phyloP scores from a whole-genome alignment of 1,140 invertebrate species.

The Goniozus legneri region DNA sequence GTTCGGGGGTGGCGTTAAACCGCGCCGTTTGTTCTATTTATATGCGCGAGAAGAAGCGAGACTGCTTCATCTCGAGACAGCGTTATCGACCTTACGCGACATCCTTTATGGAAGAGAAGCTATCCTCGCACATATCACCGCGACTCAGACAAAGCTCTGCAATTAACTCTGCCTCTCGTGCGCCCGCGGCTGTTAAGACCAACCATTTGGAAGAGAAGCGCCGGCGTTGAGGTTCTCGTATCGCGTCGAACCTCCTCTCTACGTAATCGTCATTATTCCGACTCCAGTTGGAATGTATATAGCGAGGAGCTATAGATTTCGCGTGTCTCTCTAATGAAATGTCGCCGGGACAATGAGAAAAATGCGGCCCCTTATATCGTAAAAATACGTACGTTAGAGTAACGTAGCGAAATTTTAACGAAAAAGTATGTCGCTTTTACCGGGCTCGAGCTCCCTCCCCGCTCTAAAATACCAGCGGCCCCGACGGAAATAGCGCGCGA shows the following conservation, averaged over 20 bases:
- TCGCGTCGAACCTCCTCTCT: slow-evolving; percentile 30
- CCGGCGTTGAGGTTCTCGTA: slow-evolving; percentile 26
- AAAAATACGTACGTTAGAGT: too few relatives aligned
- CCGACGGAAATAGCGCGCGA: slow-evolving; percentile 17
- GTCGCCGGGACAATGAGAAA: too few relatives aligned
- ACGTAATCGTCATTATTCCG: slow-evolving; percentile 39
- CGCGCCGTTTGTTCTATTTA: slow-evolving; percentile 22
- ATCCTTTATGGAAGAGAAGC: slow-evolving; percentile 20
- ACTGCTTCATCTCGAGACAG: slow-evolving; percentile 28
- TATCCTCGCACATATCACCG: slow-evolving; percentile 33
- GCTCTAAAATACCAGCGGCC: not conserved
- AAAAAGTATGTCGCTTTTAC: not conserved
- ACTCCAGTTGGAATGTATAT: too few relatives aligned
- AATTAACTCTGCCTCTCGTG: slow-evolving; percentile 30
- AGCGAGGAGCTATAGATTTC: too few relatives aligned
- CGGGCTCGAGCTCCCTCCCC: not conserved
- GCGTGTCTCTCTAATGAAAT: slow-evolving; percentile 8
- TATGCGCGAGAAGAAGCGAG: slow-evolving; percentile 19
- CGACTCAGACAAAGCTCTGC: slow-evolving; percentile 36
- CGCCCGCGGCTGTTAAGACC: slow-evolving; percentile 36
- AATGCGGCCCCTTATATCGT: too few relatives aligned
- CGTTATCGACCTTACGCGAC: slow-evolving; percentile 24
- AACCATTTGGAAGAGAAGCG: slow-evolving; percentile 27
- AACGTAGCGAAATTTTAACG: not conserved
- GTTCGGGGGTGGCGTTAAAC: too few relatives aligned